Base-by-base conservation (phyloP, 1,140 invertebrate species). In the Drosophila nasuta region DNA sequence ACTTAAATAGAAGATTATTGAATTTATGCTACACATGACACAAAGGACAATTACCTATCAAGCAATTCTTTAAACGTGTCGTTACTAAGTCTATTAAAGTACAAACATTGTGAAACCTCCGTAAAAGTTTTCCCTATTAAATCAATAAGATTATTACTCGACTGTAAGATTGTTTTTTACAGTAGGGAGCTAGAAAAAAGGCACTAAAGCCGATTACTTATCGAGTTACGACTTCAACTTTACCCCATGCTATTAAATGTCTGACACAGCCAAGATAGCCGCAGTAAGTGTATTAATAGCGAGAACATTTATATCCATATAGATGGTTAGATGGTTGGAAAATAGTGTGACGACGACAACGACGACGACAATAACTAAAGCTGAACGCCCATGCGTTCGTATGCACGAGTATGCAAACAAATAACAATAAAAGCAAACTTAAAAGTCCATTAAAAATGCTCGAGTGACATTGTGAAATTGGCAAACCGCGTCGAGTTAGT, bases 391-490 rank as follows among this genome's bases (percentile, higher is more conserved):
- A 71, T 41, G 56, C 51, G 20, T 25, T 35, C 17, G 38, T 77
- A 43, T 43, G 48, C 10, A 15, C 15, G 30, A 57, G 25, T 64
- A 77, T 72, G 56, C 33, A 54, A 70, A 68, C 69, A 77, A 68
- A 62, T 88, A 83, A 78, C 80, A 88, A 81, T 88, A 78, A 81
- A 87, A 87, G 77, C 69, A 66, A 89, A 88, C 86, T 88, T 88
- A 88, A 88, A 88, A 88, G 85, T 88, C 85, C 85, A 88, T 88
- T 88, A 88, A 88, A 88, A 88, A 71, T 71, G 85, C 85, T 88
- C 72, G 77, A 76, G 74, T 71, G 85, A 81, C 81, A 89, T 89
- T 78, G 75, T 83, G 57, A 80, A 87, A 78, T 83, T 75, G 79
- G 41, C 83, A 79, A 81, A 77, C 77, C 77, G 74, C 77, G 70